Base-by-base conservation (phyloP, 2,888 invertebrate species). In the Bugula neritina region DNA sequence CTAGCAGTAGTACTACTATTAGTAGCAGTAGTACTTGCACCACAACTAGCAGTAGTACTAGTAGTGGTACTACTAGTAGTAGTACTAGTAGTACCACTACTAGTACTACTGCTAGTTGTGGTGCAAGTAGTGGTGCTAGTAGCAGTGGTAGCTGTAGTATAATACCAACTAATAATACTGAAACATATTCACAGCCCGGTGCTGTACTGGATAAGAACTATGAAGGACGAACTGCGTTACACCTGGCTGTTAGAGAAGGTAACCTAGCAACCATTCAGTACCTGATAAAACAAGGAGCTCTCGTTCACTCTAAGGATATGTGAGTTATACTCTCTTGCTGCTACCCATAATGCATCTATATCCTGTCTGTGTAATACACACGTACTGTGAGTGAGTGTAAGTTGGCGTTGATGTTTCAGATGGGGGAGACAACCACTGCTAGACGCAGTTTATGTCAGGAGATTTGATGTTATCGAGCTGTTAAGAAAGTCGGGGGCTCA, bases 171-270 rank as follows among this genome's bases (percentile, higher is more conserved):
- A n/a, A n/a, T n/a, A n/a, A n/a, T n/a, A n/a, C n/a, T n/a, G n/a
- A n/a, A 27, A 31, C 17, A 34, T 23, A 27, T 54, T 76, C 78
- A 25, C 76, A 88, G 87, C 92, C 92, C 0, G 91, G 90, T 0
- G 89, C 92, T 80, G 87, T 93, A 1, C 90, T 90, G 5, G 88
- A 88, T 0, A 86, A 87, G 1, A 91, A 92, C 81, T 89, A 89
- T 29, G 92, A 92, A 81, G 87, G 89, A 35, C 88, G 91, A 73
- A 92, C 92, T 0, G 89, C 92, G 0, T 85, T 94, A 0, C 94
- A 94, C 79, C 88, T 92, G 72, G 93, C 94, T 0, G 90, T 91
- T 52, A 85, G 89, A 70, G 87, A 89, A 75, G 92, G 92, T 0
- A 88, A 90, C 73, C 75, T 87, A 0, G 81, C 87, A 0, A 87